phyloP scores from a whole-genome alignment of 2,113 vertebrate species.

The Pelecanoides urinatrix region DNA sequence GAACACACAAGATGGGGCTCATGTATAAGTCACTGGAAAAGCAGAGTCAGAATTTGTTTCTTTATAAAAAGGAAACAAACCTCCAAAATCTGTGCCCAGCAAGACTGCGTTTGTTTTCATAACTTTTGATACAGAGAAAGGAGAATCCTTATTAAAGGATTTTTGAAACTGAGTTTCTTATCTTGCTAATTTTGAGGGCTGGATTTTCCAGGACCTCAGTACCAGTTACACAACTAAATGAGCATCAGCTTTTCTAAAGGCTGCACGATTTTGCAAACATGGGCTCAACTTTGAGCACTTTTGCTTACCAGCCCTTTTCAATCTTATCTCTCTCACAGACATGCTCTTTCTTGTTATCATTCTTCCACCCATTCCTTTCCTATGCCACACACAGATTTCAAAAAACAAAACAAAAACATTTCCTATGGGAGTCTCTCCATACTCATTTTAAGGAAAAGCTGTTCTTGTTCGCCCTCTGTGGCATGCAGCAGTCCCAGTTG shows the following conservation, averaged over 20 bases:
- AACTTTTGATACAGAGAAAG: background rate
- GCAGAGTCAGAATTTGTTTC: background rate
- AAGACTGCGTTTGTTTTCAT: background rate
- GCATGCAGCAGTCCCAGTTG: slow-evolving; percentile 33
- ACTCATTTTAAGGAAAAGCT: slow-evolving; percentile 28
- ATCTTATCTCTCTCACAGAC: slow-evolving; percentile 35
- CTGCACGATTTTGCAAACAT: background rate
- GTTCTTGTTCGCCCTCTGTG: slow-evolving; percentile 18
- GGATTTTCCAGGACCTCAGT: background rate
- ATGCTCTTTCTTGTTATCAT: slow-evolving; percentile 46
- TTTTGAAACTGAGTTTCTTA: background rate
- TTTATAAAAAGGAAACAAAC: background rate
- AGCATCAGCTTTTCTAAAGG: background rate
- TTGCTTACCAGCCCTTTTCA: slow-evolving; percentile 43
- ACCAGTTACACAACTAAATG: background rate
- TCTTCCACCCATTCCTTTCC: slow-evolving; percentile 37
- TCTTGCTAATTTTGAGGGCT: background rate
- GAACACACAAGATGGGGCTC: slow-evolving; percentile 32
- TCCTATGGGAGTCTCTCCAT: slow-evolving; percentile 32
- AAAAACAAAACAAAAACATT: slow-evolving; percentile 28
- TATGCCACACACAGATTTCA: slow-evolving; percentile 22
- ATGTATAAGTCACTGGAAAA: background rate
- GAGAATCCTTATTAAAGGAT: background rate
- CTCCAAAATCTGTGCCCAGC: background rate
- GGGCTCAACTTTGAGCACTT: background rate